Base-by-base conservation (phyloP, 1,140 invertebrate species). In the Elymnias hypermnestra region DNA sequence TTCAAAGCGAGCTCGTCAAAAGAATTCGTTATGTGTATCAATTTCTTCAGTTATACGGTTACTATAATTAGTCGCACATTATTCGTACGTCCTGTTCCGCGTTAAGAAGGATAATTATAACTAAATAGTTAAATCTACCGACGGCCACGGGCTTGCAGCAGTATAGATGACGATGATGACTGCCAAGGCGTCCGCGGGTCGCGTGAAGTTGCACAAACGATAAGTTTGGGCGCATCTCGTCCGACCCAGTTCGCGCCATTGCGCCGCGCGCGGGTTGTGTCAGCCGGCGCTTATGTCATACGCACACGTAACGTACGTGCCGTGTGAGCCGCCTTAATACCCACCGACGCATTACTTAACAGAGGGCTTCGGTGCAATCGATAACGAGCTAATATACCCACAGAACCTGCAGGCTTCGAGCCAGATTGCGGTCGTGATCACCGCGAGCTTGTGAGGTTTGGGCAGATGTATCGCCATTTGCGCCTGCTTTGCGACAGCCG, bases 231-330 rank as follows among this genome's bases (percentile, higher is more conserved):
- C 60, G 66, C 63, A 72, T 81, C 72, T 70, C 51, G 31, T 21
- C 61, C 63, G 75, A 69, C 78, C 78, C 56, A 75, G 73, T 76
- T 78, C 44, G 49, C 37, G 50, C 39, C 46, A 64, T 73, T 71
- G 65, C 61, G 48, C 53, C 50, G 61, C 60, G 39, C 44, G 41
- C 47, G 57, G 74, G 71, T 78, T 76, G 71, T 74, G 74, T 77
- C 77, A 83, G 13, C 47, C 58, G 57, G 57, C 72, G 69, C 65
- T 79, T 79, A 83, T 79, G 70, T 83, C 75, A 82, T 69, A 56
- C 62, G 46, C 42, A 49, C 61, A 15, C 29, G 14, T 71, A 73
- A 70, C 56, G 54, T 51, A 49, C 55, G 56, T 67, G 63, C 44
- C 58, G 48, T 51, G 40, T 28, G 29, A 45, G 54, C 56, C 53